phyloP scores from a whole-genome alignment of 2,888 invertebrate species.

The Temnothorax ravouxi region DNA sequence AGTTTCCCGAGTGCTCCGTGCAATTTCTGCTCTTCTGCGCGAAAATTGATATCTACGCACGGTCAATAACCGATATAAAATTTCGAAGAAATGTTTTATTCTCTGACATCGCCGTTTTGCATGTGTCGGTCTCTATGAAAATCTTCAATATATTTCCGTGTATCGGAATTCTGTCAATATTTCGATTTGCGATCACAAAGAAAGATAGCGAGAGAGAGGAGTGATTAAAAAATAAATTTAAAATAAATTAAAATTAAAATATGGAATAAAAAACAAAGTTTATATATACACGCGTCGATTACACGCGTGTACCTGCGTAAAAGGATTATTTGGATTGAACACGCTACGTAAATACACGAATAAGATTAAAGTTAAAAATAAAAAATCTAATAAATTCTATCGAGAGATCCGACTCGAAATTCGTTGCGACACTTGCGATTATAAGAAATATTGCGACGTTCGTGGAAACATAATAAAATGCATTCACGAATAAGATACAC shows the following conservation, averaged over 20 bases:
- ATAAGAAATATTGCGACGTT: not conserved
- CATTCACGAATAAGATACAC: not conserved
- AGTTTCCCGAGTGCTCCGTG: conserved; percentile 4
- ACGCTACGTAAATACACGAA: not conserved
- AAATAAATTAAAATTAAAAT: not conserved
- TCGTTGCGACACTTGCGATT: not conserved
- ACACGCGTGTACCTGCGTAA: not conserved
- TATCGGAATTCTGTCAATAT: not conserved
- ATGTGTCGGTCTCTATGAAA: not conserved
- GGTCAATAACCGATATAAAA: not conserved
- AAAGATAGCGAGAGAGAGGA: not conserved
- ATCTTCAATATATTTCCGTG: not conserved
- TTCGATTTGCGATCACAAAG: not conserved
- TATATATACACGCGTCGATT: conserved; percentile 30
- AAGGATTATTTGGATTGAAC: not conserved
- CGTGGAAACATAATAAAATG: not conserved
- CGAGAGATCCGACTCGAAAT: not conserved
- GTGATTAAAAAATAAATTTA: not conserved
- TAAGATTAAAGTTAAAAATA: conserved; percentile 1
- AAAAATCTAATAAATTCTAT: not conserved
- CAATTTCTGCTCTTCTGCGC: not conserved
- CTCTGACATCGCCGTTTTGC: not conserved
- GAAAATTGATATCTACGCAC: conserved; percentile 13
- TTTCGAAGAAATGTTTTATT: not conserved
- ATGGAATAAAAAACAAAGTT: not conserved